Evolutionary conservation across 1,140 invertebrate species (phyloP).

Genomic region (Vollenhovia emeryi): DNA sequence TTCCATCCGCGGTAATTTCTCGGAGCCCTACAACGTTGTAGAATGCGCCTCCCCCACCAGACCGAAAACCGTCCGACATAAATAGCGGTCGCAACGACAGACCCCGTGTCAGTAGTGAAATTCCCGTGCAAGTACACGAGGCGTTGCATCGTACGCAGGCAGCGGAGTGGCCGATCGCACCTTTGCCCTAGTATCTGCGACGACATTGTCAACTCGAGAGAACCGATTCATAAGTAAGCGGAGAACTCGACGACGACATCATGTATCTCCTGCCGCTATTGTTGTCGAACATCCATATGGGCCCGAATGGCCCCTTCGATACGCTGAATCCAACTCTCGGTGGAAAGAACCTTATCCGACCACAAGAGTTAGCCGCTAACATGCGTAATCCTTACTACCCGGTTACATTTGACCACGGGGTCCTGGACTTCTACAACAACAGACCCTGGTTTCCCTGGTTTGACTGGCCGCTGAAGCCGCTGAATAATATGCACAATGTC

Average conservation of each 20-base stretch:
- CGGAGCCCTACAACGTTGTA: neutral
- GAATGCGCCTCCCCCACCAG: neutral
- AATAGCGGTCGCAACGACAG: constrained; percentile 32
- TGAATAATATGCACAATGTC: neutral
- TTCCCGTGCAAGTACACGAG: neutral
- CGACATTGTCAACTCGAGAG: neutral
- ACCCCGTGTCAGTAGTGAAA: constrained; percentile 27
- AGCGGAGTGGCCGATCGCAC: neutral
- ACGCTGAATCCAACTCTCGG: constrained; percentile 78
- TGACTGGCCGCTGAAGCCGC: no score
- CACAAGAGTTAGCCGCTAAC: constrained; percentile 64
- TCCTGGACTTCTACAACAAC: constrained; percentile 49
- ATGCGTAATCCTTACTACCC: neutral
- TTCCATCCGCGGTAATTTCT: constrained; percentile 45
- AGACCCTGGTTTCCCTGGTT: no score
- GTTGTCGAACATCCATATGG: constrained; percentile 78
- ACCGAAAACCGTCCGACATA: constrained; percentile 15
- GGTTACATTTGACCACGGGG: neutral
- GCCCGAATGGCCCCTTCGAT: constrained; percentile 65
- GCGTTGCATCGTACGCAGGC: neutral
- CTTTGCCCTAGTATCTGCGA: neutral
- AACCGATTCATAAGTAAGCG: neutral
- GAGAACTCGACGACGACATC: neutral
- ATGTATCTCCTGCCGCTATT: constrained; percentile 83
- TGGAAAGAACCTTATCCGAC: constrained; percentile 45